Percentiles rank a stretch among this genome's conserved stretches.
Evolutionary conservation across 2,797 vertebrate species (phyloP).

Genomic region (Myripristis jacobus): DNA sequence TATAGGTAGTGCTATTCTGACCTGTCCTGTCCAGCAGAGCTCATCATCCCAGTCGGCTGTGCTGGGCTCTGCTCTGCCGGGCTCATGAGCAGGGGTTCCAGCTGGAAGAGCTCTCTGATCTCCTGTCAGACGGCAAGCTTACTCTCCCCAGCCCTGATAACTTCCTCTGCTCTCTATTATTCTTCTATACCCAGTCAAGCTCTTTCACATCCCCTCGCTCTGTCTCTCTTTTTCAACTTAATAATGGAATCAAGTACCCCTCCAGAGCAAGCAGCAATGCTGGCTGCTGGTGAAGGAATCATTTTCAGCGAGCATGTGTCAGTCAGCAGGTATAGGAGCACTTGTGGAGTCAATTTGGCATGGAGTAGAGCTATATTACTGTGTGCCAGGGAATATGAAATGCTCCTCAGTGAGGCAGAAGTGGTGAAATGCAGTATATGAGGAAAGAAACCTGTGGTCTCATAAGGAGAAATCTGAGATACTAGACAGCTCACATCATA

Average conservation of each 20-base stretch:
- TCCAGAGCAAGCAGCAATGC: conserved; percentile 72
- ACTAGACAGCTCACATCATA: conserved; percentile 45
- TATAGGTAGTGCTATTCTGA: conserved; percentile 44
- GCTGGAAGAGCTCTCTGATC: conserved; percentile 81
- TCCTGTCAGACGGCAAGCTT: conserved; percentile 79
- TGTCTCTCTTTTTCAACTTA: conserved; percentile 80
- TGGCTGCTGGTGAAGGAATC: conserved; percentile 70
- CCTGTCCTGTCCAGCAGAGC: conserved; percentile 45
- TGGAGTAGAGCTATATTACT: conserved; percentile 77
- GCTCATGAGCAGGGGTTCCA: conserved; percentile 75
- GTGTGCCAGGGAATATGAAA: conserved; percentile 83
- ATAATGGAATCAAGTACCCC: conserved; percentile 79
- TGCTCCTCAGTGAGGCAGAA: conserved; percentile 75
- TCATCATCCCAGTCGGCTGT: conserved; percentile 57
- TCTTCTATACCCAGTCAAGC: conserved; percentile 67
- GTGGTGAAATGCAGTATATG: conserved; percentile 77
- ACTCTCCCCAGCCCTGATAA: conserved; percentile 77
- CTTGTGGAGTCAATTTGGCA: conserved; percentile 85
- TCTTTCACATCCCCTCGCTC: conserved; percentile 52
- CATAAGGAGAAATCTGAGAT: conserved; percentile 60
- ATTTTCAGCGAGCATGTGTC: conserved; percentile 76
- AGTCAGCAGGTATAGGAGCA: conserved; percentile 73
- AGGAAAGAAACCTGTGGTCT: conserved; percentile 71
- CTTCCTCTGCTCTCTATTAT: conserved; percentile 79
- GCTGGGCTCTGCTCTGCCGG: conserved; percentile 65